Evolutionary conservation across 2,797 vertebrate genomes (phyloP), one percentile per base, ranked within the genome.

Genomic region (Chiroxiphia lanceolata): DNA sequence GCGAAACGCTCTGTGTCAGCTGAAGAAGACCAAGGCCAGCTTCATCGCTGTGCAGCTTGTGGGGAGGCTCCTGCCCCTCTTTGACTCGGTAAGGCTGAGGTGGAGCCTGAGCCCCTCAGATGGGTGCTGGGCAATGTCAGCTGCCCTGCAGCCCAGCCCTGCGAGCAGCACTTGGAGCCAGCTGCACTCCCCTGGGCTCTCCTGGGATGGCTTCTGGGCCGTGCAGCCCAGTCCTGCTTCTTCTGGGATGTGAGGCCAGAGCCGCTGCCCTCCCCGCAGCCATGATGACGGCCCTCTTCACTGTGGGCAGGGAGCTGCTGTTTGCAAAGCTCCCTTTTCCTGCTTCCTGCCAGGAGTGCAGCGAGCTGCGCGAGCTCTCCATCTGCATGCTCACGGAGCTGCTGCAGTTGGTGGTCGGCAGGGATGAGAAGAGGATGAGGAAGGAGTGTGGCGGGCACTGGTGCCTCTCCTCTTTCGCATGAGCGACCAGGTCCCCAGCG

Each of bases 401-500:
- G 56, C 15, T 92, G 68, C 23, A 6, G 16, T 15, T 16, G 0
- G 61, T 63, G 48, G 26, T 27, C 6, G 7, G 18, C 0, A 45
- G 3, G 9, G 45, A 63, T 3, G 57, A 61, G 54, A 40, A 11
- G 15, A 33, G 4, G 29, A 75, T 79, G 61, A 69, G 9, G 56
- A 74, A 25, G 40, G 5, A 53, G 15, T 59, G 8, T 11, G 2
- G 34, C 6, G 5, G 4, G 59, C 34, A 3, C 57, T 87, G 77
- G 10, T 91, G 22, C 71, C 65, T 0, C 71, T 87, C 6, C 84
- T 82, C 26, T 59, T 87, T 40, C 65, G 8, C 1, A 3, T 29
- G 26, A 65, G 6, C 0, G 59, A 87, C 59, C 31, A 47, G 31
- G 2, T 3, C 1, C 15, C 60, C 13, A 5, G 45, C 1, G 51